phyloP scores from a whole-genome alignment of 2,888 invertebrate species.

The Eristalis tenax region DNA sequence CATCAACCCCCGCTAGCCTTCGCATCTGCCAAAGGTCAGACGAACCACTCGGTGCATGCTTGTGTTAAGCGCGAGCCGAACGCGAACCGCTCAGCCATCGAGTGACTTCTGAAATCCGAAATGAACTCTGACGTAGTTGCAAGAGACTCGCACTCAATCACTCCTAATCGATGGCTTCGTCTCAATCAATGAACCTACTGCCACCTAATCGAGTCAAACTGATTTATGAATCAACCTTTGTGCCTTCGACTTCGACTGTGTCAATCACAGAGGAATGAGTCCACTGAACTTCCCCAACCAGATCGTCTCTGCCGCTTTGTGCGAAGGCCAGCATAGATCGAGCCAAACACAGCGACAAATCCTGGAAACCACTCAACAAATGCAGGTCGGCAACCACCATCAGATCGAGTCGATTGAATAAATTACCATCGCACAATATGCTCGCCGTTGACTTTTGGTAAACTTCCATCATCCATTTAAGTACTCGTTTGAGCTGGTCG shows the following conservation, averaged over 20 bases:
- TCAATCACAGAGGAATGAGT: too few relatives aligned
- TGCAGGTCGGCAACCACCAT: not conserved
- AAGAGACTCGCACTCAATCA: too few relatives aligned
- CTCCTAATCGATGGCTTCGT: too few relatives aligned
- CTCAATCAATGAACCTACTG: too few relatives aligned
- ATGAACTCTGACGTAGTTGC: not conserved
- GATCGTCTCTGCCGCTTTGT: too few relatives aligned
- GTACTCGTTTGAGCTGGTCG: not conserved
- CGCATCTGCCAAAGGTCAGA: not conserved
- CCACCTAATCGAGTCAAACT: too few relatives aligned
- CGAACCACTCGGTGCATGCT: not conserved
- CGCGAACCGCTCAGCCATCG: not conserved
- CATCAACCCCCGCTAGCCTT: not conserved
- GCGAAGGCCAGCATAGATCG: too few relatives aligned
- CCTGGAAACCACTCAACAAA: too few relatives aligned
- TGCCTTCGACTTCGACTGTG: too few relatives aligned
- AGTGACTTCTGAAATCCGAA: not conserved
- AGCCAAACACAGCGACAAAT: too few relatives aligned
- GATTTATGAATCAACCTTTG: too few relatives aligned
- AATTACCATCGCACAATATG: conserved; percentile 39
- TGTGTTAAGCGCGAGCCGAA: not conserved
- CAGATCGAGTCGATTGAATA: conserved; percentile 22
- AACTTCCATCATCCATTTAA: not conserved
- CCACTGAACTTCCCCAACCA: too few relatives aligned
- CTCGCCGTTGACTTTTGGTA: not conserved